Evolutionary conservation across 1,140 invertebrate genomes (phyloP), one percentile per base, ranked within the genome.

Genomic region (Conus ventricosus): DNA sequence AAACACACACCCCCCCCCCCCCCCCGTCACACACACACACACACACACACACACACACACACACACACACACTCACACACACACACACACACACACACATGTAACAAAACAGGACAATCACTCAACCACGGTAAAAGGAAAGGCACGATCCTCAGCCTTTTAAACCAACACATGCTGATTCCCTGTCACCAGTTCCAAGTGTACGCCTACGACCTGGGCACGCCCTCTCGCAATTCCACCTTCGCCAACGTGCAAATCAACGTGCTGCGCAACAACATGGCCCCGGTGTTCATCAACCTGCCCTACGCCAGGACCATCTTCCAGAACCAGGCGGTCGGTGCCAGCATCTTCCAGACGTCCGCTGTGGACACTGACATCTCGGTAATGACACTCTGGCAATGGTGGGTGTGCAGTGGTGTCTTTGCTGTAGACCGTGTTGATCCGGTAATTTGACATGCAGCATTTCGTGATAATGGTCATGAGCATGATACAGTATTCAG

Each of bases 221-320:
- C 96, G 76, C 98, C 98, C 15, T 93, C 97, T 0, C 95, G 99
- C 57, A 97, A 97, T 81, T 97, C 97, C 2, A 97, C 97, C 0
- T 96, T 97, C 5, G 97, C 97, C 4, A 97, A 97, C 5, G 89
- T 93, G 20, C 87, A n/a, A 7, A 89, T 93, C 80, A 84, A 25
- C 23, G 90, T 93, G 15, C 88, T 88, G 11, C 81, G 91, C 27
- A 93, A 92, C 85, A 76, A 88, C 55, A 87, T 89, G 54, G 55
- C 90, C 20, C 92, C 92, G 53, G 27, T 53, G 55, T 92, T 92
- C 80, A 17, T 85, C 17, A 83, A 89, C 60, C 54, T n/a, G 25
- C 91, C 92, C n/a, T 92, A 92, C 85, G 63, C 23, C 17, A 82
- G 51, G 11, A 85, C 67, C 0, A 90, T 91, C 13, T 87, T 90